phyloP scores from a whole-genome alignment of 2,888 invertebrate genomes.

The Cyrtodaria siliqua region DNA sequence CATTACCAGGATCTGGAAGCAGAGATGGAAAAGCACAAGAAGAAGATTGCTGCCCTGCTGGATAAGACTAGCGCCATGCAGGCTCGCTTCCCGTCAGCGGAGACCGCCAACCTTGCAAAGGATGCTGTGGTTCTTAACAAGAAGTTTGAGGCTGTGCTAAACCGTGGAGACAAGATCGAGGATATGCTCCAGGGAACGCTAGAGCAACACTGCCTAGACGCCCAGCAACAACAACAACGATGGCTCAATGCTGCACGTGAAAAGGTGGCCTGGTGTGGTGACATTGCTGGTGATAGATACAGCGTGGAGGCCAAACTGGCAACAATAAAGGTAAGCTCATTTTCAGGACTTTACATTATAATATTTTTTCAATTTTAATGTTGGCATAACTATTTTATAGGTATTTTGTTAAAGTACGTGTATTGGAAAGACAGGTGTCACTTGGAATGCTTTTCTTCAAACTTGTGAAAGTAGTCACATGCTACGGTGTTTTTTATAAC shows the following conservation, averaged over 20 bases:
- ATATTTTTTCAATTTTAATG: background rate
- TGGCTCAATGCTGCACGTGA: slow-evolving; percentile 93
- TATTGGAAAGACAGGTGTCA: too few species aligned
- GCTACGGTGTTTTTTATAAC: background rate
- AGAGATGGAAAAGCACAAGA: slow-evolving; percentile 90
- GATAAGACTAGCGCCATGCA: slow-evolving; percentile 88
- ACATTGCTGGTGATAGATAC: slow-evolving; percentile 93
- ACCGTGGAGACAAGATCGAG: slow-evolving; percentile 91
- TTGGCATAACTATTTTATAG: too few species aligned
- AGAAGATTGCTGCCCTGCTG: slow-evolving; percentile 93
- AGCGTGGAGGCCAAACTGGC: slow-evolving; percentile 96
- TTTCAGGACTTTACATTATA: background rate
- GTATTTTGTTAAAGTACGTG: too few species aligned
- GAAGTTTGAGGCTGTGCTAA: slow-evolving; percentile 91
- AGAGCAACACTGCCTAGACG: slow-evolving; percentile 95
- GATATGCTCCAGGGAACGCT: slow-evolving; percentile 90
- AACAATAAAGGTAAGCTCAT: slow-evolving; percentile 81
- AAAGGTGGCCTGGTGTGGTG: slow-evolving; percentile 93
- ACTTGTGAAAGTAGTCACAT: too few species aligned
- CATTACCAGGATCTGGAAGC: slow-evolving; percentile 89
- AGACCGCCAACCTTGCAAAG: slow-evolving; percentile 81
- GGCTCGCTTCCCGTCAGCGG: slow-evolving; percentile 80
- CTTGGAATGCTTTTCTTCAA: too few species aligned
- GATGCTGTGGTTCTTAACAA: slow-evolving; percentile 80
- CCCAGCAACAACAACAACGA: slow-evolving; percentile 92